A percentile compares a stretch with the other conserved stretches of the same genome.
Conservation (phyloP, 2,888 invertebrate species). For the Clepsis dumicolana region DNA sequence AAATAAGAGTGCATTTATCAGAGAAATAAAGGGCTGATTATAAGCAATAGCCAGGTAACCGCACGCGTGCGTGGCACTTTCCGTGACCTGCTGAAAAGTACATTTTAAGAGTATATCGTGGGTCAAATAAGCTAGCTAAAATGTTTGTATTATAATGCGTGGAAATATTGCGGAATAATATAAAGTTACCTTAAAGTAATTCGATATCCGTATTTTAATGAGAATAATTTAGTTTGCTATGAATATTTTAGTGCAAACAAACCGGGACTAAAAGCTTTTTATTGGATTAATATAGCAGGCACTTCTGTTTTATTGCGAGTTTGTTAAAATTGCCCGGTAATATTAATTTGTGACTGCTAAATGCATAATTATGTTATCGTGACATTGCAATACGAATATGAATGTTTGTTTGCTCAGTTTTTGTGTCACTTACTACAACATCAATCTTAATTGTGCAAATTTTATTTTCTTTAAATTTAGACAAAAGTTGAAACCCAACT, state of each 20-base stretch:
- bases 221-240: slow-evolving; percentile 15
- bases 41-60: neutral
- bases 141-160: neutral
- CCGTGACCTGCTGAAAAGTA: neutral
- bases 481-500: too few relatives aligned
- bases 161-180: neutral
- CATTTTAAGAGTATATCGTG: neutral
- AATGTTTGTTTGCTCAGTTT: neutral
- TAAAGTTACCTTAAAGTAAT: slow-evolving; percentile 26
- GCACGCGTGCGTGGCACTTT: neutral
- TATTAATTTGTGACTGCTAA: slow-evolving; percentile 2
- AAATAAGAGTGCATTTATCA: neutral
- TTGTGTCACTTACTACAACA: neutral
- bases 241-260: slow-evolving; percentile 14
- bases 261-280: neutral
- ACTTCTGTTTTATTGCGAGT: neutral
- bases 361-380: neutral
- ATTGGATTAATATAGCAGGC: slow-evolving; percentile 13
- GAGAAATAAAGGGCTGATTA: neutral
- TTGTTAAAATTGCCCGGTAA: neutral
- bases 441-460: neutral
- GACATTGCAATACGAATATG: neutral
- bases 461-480: neutral
- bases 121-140: slow-evolving; percentile 3
- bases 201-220: slow-evolving; percentile 6